Conservation (phyloP, 2,797 vertebrate genomes). For the Buceros bicornis region DNA sequence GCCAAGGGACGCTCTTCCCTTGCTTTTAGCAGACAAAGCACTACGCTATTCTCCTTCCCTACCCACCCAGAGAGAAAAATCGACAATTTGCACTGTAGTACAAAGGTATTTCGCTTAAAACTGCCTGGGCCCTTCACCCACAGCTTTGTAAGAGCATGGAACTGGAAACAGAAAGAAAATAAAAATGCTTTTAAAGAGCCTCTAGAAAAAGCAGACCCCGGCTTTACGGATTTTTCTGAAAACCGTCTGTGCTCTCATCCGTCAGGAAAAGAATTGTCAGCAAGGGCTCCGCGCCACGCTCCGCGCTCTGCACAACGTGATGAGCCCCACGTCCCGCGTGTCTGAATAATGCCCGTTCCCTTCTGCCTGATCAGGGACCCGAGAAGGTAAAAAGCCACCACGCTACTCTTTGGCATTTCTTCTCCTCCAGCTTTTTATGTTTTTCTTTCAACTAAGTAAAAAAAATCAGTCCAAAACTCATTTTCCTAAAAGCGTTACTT, state of each 20-base stretch:
- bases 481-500: neutral
- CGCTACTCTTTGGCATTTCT: slow-evolving; percentile 7
- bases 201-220: neutral
- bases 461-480: neutral
- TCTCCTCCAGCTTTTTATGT: neutral
- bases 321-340: neutral
- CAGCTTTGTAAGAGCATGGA: neutral
- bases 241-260: neutral
- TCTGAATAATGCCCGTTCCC: neutral
- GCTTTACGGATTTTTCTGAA: neutral
- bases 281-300: neutral
- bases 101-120: neutral
- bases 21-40: slow-evolving; percentile 12
- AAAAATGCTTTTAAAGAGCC: slow-evolving; percentile 3
- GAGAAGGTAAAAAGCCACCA: neutral
- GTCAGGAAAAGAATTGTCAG: neutral
- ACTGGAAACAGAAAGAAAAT: slow-evolving; percentile 23
- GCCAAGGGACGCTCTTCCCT: neutral
- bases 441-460: neutral
- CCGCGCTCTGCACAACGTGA: neutral
- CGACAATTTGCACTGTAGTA: neutral
- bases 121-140: neutral
- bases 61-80: slow-evolving; percentile 8
- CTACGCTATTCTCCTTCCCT: neutral
- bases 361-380: neutral